Evolutionary conservation across 2,113 vertebrate species (phyloP), one percentile per base, ranked within the genome.

Genomic region (Eulemur rufifrons): DNA sequence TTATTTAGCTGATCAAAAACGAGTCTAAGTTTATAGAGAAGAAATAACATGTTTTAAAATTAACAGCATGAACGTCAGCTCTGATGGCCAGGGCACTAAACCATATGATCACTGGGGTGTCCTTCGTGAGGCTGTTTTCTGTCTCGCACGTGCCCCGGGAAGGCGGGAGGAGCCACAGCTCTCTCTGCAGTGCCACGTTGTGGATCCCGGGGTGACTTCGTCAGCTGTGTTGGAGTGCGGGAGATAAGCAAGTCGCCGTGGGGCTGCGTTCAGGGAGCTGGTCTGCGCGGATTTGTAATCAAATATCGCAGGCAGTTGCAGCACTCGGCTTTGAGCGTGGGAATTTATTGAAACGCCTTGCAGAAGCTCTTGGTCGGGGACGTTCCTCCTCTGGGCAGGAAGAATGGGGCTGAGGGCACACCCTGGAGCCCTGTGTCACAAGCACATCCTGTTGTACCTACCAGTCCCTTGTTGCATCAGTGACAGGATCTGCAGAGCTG

Each of bases 11-110:
- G 92, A 74, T 23, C 89, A 77, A 64, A 96, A 95, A 92, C 0
- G 0, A 73, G 59, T 54, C 66, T 15, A 91, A 69, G 84, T 89
- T 91, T 77, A 92, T 7, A 95, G 50, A 94, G 91, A 95, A 98
- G 90, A 93, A 91, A 71, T 83, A 91, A 95, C 69, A 52, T 7
- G 81, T 32, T 98, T 98, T 93, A 90, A 97, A 97, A 95, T 94
- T 88, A 97, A 93, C 0, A 17, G 86, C 56, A 90, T 5, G 81
- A 82, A 91, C 1, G 93, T 64, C 96, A 97, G 95, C 78, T 82
- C 91, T 15, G 86, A 50, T 20, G 12, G 13, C 8, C 1, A 8
- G 76, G 61, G 64, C 42, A 37, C 93, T 87, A 95, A 96, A 87
- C 87, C 45, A 64, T 1, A 27, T 0, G 3, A 64, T 76, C 77